These are phyloP conservation scores for Emberiza fucata DNA, from an alignment of 2,113 vertebrate species.

Conservation along the genomic window DNA sequence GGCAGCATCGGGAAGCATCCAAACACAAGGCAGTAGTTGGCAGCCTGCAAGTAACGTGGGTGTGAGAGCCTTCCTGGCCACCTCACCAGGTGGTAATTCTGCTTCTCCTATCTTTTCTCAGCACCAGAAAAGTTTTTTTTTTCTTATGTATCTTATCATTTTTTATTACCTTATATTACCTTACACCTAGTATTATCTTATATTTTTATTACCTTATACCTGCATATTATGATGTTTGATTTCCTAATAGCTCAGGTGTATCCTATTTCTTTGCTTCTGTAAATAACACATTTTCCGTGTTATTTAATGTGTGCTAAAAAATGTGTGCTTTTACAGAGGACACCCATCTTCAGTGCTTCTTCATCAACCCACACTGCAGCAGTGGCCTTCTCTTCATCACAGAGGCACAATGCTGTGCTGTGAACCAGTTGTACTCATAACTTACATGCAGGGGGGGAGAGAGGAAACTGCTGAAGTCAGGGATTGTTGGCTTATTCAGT, in stretches of 20 bases:
- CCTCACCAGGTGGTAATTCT: not conserved
- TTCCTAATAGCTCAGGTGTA: not conserved
- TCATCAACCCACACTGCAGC: not conserved
- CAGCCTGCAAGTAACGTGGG: fast-evolving
- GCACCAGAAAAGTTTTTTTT: not conserved
- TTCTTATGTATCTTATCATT: not conserved
- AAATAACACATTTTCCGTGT: not conserved
- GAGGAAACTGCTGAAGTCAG: not conserved
- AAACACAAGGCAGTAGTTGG: fast-evolving
- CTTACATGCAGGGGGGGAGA: fast-evolving
- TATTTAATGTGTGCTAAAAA: not conserved
- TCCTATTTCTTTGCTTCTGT: not conserved
- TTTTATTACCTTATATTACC: not conserved
- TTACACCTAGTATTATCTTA: not conserved
- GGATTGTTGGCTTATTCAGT: not conserved
- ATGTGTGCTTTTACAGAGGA: not conserved
- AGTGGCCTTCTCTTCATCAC: not conserved
- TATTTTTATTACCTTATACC: not conserved
- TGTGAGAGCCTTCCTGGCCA: not conserved
- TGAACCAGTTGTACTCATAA: not conserved
- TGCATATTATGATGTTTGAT: not conserved
- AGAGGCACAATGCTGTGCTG: fast-evolving
- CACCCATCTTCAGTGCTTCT: not conserved
- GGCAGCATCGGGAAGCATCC: fast-evolving
- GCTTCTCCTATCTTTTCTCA: not conserved